Conservation (phyloP, 2,888 invertebrate species). For the Hedychridium roseum region DNA sequence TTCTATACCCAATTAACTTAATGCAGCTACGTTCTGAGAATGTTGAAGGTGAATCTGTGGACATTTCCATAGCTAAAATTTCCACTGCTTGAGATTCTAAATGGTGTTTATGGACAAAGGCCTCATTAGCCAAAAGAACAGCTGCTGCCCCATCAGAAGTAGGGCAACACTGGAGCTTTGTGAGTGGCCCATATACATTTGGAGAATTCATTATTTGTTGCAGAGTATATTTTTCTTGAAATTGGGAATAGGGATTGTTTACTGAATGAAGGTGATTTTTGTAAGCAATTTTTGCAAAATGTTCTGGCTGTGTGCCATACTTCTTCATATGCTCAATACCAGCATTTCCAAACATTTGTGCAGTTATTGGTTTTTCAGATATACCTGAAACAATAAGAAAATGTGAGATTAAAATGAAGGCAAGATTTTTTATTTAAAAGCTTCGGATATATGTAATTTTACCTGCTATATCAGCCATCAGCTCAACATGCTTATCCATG, state of each 20-base stretch:
- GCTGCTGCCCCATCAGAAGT: slow-evolving; percentile 99
- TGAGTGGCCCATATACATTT: slow-evolving; percentile 89
- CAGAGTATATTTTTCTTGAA: slow-evolving; percentile 88
- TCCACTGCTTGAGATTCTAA: slow-evolving; percentile 90
- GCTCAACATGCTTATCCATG: slow-evolving; percentile 84
- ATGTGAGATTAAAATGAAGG: neutral
- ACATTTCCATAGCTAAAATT: slow-evolving; percentile 96
- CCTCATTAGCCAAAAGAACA: slow-evolving; percentile 89
- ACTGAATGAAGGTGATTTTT: slow-evolving; percentile 98
- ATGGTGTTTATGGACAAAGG: slow-evolving; percentile 84
- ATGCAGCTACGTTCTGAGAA: slow-evolving; percentile 85
- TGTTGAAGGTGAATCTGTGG: slow-evolving; percentile 87
- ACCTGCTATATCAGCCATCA: slow-evolving; percentile 86
- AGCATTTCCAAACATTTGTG: slow-evolving; percentile 97
- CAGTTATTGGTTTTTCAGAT: slow-evolving; percentile 84
- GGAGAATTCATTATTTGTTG: slow-evolving; percentile 91
- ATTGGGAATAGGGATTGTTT: slow-evolving; percentile 97
- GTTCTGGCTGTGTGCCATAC: slow-evolving; percentile 91
- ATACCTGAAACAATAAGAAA: slow-evolving; percentile 62
- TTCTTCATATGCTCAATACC: slow-evolving; percentile 95
- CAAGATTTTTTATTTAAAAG: neutral
- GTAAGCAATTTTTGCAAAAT: slow-evolving; percentile 96
- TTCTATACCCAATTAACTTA: slow-evolving; percentile 70
- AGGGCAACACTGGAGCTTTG: slow-evolving; percentile 97
- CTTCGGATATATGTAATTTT: neutral